Conservation (phyloP, 2,113 vertebrate genomes). For the Pogona vitticeps region DNA sequence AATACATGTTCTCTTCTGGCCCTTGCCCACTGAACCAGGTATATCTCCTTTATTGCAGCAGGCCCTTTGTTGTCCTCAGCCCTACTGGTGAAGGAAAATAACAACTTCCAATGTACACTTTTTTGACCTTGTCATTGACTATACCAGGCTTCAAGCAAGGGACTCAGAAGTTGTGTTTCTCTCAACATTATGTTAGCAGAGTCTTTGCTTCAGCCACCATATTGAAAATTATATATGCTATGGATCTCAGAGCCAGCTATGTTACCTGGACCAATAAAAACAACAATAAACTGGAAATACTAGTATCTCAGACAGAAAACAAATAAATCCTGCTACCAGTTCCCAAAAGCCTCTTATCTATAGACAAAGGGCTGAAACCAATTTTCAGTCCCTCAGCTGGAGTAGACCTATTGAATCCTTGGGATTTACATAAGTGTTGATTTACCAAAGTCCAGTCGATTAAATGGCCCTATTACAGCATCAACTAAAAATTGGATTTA, state of each 20-base stretch:
- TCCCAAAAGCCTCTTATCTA: neutral
- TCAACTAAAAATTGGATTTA: too few relatives aligned
- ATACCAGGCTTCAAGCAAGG: too few relatives aligned
- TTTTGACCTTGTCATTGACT: neutral
- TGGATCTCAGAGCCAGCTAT: neutral
- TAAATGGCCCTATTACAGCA: neutral
- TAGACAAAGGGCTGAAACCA: neutral
- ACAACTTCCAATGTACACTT: neutral
- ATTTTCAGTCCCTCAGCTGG: too few relatives aligned
- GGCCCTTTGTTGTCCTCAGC: too few relatives aligned
- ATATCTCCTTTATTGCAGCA: neutral
- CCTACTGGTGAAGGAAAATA: neutral
- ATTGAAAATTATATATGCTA: neutral
- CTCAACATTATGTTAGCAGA: neutral
- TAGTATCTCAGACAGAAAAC: neutral
- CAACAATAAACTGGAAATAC: neutral
- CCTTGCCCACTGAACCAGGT: neutral
- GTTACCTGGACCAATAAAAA: neutral
- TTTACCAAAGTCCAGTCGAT: too few relatives aligned
- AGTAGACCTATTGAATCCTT: too few relatives aligned
- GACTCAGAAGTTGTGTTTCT: neutral
- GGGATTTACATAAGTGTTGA: too few relatives aligned
- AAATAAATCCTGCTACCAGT: neutral
- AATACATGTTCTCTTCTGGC: neutral
- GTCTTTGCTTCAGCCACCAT: neutral